A percentile compares a stretch with the other conserved stretches of the same genome.
Evolutionary conservation across 2,888 invertebrate species (phyloP).

Genomic region (Plagodis dolabraria): DNA sequence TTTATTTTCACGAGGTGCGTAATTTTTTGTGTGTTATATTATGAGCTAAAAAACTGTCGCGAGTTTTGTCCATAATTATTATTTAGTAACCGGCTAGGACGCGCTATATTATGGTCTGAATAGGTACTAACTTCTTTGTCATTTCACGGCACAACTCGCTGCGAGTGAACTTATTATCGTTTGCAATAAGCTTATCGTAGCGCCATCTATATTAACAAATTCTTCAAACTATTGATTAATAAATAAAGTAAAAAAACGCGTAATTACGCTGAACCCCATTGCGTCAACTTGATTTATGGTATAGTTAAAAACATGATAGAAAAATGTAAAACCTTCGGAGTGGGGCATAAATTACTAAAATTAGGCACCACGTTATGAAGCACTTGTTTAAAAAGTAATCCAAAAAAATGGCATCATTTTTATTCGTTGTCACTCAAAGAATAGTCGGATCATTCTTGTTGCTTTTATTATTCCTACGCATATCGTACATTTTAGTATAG

Average conservation of each 20-base stretch:
- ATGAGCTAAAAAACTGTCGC: too few species aligned
- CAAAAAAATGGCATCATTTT: conserved; percentile 55
- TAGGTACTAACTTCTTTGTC: neutral
- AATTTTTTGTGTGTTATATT: too few species aligned
- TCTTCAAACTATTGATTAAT: neutral
- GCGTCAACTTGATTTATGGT: conserved; percentile 4
- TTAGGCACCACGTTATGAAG: conserved; percentile 62
- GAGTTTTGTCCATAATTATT: too few species aligned
- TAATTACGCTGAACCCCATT: conserved; percentile 9
- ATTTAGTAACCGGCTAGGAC: too few species aligned
- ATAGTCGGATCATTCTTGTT: conserved; percentile 1
- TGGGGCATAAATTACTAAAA: conserved; percentile 32
- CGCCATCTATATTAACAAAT: conserved; percentile 15
- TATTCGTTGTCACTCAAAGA: conserved; percentile 56
- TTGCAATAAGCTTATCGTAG: conserved; percentile 32
- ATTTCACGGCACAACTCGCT: conserved; percentile 15
- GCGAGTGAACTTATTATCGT: conserved; percentile 29
- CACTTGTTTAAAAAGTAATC: conserved; percentile 41
- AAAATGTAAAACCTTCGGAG: neutral
- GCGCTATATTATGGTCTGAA: too few species aligned
- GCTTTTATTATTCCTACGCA: too few species aligned
- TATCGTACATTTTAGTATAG: too few species aligned
- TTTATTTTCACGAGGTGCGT: neutral
- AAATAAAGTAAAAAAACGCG: neutral
- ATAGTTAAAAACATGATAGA: conserved; percentile 1